Evolutionary conservation across 2,888 invertebrate species (phyloP).

Genomic region (Drosophila anomelani): DNA sequence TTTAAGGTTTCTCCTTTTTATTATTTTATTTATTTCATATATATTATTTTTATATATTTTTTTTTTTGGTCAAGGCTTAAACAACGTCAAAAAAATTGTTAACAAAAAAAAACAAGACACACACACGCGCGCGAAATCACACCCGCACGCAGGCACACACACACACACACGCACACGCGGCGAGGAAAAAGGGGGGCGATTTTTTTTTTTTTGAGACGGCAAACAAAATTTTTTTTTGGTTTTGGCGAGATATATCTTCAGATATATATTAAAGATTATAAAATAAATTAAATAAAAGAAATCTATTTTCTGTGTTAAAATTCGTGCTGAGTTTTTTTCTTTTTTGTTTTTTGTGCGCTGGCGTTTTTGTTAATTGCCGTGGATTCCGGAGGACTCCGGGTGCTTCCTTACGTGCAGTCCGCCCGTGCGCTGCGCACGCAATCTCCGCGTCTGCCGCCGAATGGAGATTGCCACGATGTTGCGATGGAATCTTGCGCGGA

Average conservation of each 20-base stretch:
- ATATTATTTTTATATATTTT: background rate
- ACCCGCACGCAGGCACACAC: conserved; percentile 48
- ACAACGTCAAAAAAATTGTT: conserved; percentile 36
- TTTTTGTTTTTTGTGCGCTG: conserved; percentile 20
- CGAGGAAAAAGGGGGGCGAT: conserved; percentile 29
- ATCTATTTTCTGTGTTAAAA: background rate
- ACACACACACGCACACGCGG: conserved; percentile 45
- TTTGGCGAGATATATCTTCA: background rate
- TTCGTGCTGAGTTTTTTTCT: conserved; percentile 2
- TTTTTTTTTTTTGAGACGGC: conserved; percentile 29
- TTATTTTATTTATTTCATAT: background rate
- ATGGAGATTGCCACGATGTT: conserved; percentile 69
- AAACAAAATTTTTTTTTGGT: conserved; percentile 16
- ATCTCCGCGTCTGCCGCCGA: conserved; percentile 61
- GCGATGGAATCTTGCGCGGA: conserved; percentile 79
- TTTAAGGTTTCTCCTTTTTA: conserved; percentile 1
- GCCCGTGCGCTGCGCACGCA: conserved; percentile 65
- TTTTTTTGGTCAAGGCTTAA: conserved; percentile 21
- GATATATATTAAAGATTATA: too few species aligned
- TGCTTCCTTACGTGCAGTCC: conserved; percentile 53
- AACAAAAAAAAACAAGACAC: conserved; percentile 40
- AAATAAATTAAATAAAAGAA: background rate
- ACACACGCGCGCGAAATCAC: conserved; percentile 42
- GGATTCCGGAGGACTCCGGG: conserved; percentile 50
- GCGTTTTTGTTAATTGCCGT: conserved; percentile 32